Base-by-base conservation (phyloP, 35 echinoderm and acorn worm genomes). In the Apostichopus japonicus region DNA sequence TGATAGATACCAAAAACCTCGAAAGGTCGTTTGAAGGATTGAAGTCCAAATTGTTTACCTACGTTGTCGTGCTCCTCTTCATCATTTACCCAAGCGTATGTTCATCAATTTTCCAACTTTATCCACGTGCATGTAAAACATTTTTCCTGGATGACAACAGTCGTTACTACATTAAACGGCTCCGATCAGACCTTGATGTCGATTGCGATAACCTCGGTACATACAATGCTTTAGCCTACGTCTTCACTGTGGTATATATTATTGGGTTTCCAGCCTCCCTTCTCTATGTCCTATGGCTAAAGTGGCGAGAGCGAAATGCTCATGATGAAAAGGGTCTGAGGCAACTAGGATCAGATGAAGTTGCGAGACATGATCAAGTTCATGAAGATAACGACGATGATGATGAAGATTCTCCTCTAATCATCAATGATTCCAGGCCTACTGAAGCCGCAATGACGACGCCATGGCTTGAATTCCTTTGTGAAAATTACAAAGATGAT, bases 401-500 rank as follows among this genome's bases (percentile, higher is more conserved):
- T 17, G 62, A 65, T 14, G 62, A 65, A 17, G 61, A 4, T 8
- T 65, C 61, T 10, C 61, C 16, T 15, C 8, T 15, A 65, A 65
- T 15, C 8, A 15, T 15, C 16, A 8, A 10, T 15, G 16, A 4
- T 65, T 8, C 8, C 8, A 65, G 8, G 61, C 61, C 61, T 8
- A 15, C 61, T 10, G 8, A 23, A 13, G 0, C 6, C 10, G 4
- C 56, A 22, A 10, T n/a, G 10, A n/a, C 67, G 67, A 72, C 53
- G 5, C 19, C 22, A 6, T 87, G 56, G 52, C 23, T 59, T 6
- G 62, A 23, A n/a, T 87, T 93, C 59, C 56, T 93, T 13, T 78
- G 72, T 67, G 93, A 90, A 59, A 94, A 90, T 65, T 94, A 94
- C 57, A 80, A 94, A 59, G 21, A 15, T 8, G 1, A 94, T 0